Percentiles rank a stretch among this genome's conserved stretches.
Conservation (phyloP, 1,140 invertebrate species). For the Notospermus geniculatus region DNA sequence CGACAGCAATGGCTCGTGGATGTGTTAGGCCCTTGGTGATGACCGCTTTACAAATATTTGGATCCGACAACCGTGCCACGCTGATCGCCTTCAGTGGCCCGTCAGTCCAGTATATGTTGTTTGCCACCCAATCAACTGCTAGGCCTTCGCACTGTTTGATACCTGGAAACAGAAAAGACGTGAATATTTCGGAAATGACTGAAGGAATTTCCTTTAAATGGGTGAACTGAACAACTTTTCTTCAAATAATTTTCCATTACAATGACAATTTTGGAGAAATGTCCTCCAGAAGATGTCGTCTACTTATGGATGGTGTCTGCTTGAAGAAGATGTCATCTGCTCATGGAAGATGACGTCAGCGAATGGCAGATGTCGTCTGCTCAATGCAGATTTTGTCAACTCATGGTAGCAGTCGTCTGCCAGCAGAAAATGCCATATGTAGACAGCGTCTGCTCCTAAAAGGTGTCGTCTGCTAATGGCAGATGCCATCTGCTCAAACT, state of each 20-base stretch:
- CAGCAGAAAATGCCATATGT: not conserved
- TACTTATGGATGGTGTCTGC: no score
- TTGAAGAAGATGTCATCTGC: no score
- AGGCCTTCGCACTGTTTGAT: constrained; percentile 72
- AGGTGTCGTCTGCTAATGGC: not conserved
- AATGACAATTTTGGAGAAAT: no score
- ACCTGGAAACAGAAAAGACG: constrained; percentile 30
- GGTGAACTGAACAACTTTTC: not conserved
- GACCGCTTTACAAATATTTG: constrained; percentile 69
- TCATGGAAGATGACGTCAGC: no score
- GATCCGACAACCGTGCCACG: constrained; percentile 63
- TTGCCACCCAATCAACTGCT: constrained; percentile 79
- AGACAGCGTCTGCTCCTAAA: not conserved
- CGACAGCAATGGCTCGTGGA: constrained; percentile 87
- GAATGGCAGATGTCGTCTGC: not conserved
- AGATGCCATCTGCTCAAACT: not conserved
- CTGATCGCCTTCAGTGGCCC: constrained; percentile 64
- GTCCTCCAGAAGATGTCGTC: no score
- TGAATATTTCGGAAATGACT: not conserved
- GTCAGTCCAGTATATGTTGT: constrained; percentile 81
- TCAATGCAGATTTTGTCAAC: not conserved
- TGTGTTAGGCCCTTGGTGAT: constrained; percentile 88
- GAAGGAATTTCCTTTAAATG: constrained; percentile 1
- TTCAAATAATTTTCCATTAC: no score
- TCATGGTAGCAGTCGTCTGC: not conserved